Percentiles rank a stretch among this genome's conserved stretches.
Evolutionary conservation across 2,888 invertebrate genomes (phyloP).

Genomic region (Pinctada fucata): DNA sequence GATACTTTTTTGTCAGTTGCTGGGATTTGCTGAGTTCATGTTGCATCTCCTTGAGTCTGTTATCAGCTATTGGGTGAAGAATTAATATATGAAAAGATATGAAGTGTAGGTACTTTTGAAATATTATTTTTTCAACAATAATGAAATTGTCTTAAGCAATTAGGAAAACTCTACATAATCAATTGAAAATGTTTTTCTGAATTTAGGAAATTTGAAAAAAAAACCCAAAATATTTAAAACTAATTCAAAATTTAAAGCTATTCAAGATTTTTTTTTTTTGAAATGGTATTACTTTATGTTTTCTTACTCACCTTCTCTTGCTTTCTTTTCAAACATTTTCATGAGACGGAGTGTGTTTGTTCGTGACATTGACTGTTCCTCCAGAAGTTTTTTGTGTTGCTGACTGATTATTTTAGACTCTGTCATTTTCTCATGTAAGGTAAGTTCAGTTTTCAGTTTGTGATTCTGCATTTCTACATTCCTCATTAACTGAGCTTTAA

Average conservation of each 20-base stretch:
- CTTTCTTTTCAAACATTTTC: constrained; percentile 66
- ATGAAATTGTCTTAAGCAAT: too few relatives aligned
- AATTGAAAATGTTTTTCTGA: too few relatives aligned
- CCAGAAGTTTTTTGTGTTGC: constrained; percentile 53
- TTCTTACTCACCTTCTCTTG: constrained; percentile 59
- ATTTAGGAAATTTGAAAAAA: too few relatives aligned
- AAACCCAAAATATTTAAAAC: too few relatives aligned
- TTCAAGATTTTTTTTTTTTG: too few relatives aligned
- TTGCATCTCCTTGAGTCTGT: constrained; percentile 57
- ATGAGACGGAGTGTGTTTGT: constrained; percentile 63
- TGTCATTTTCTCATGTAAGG: constrained; percentile 62
- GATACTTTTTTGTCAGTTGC: constrained; percentile 63
- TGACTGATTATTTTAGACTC: constrained; percentile 58
- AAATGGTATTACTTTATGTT: too few relatives aligned
- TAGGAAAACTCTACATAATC: too few relatives aligned
- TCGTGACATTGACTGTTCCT: constrained; percentile 58
- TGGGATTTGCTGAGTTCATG: constrained; percentile 59
- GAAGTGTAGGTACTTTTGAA: too few relatives aligned
- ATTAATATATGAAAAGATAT: too few relatives aligned
- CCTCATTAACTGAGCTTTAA: constrained; percentile 66
- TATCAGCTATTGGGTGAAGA: constrained; percentile 50
- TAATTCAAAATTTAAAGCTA: too few relatives aligned
- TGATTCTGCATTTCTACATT: constrained; percentile 67
- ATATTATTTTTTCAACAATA: too few relatives aligned
- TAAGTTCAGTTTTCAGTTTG: constrained; percentile 64